Evolutionary conservation across 92 coral and sea anemone genomes (phyloP), one percentile per base, ranked within the genome.

Genomic region (Blastomussa wellsi): DNA sequence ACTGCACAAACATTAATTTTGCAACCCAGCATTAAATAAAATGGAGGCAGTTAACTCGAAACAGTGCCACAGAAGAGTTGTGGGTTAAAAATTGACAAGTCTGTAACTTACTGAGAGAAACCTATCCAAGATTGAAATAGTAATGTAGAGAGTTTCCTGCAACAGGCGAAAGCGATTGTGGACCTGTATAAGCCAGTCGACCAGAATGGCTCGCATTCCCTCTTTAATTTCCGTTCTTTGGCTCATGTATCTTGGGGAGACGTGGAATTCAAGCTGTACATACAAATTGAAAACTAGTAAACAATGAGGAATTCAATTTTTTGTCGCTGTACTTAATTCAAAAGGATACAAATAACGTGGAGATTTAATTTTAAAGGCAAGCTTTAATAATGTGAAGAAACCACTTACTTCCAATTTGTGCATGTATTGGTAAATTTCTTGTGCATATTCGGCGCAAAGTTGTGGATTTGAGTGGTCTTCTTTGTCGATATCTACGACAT

Each of bases 121-220:
- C 88, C 99, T 93, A 83, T 96, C 99, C 55, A 96, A 85, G 74
- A 93, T 88, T 11, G 98, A 86, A 35, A 96, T 73, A 1, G 99
- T 96, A 76, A 93, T 85, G 84, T 86, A 95, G 60, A 96, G 89
- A n/a, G 99, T 96, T 81, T 96, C 99, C 72, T 96, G 99, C 20
- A 96, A 91, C 17, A 96, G 92, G 13, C 90, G 94, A 77, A 96
- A 96, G n/a, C 89, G 93, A 31, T 89, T 79, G 75, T 96, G 99
- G 41, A 96, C 99, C 75, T 96, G 99, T n/a, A 94, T 85, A 24
- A 96, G 91, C 99, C 99, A 96, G 91, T 96, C 99, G 37, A 96
- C 90, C 10, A 96, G 96, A 60, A 96, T 95, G 22, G 93, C 74
- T 0, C 99, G 90, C 99, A 96, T 96, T 78, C 77, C 74, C 14